A percentile compares a stretch with the other conserved stretches of the same genome.
phyloP scores from a whole-genome alignment of 92 coral and sea anemone genomes.

The Paragorgia papillata region DNA sequence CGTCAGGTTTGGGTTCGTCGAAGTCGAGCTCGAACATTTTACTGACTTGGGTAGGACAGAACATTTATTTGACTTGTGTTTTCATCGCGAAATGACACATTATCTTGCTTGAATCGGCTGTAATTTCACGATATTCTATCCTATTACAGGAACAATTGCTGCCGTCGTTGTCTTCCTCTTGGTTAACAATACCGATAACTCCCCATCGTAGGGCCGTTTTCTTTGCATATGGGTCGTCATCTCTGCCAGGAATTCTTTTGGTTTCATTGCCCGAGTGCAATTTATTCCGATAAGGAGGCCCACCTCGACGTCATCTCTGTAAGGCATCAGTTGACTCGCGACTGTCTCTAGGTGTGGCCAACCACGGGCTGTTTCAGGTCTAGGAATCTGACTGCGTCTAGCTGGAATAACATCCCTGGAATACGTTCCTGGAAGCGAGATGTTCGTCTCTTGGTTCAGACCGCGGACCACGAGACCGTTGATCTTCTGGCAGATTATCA shows the following conservation, averaged over 20 bases:
- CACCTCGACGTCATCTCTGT: conserved; percentile 37
- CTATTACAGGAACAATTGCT: no score
- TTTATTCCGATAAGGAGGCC: conserved; percentile 48
- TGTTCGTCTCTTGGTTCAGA: conserved; percentile 23
- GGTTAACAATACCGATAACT: no score
- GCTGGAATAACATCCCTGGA: conserved; percentile 57
- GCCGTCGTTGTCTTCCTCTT: no score
- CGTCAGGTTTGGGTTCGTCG: no score
- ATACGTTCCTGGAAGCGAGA: conserved; percentile 51
- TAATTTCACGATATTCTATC: no score
- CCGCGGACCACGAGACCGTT: conserved; percentile 45
- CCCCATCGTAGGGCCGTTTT: conserved; percentile 57
- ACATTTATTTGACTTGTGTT: no score
- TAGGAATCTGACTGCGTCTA: conserved; percentile 60
- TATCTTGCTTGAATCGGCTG: no score
- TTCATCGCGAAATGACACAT: no score
- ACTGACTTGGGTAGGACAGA: no score
- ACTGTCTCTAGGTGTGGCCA: conserved; percentile 61
- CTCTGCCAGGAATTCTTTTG: conserved; percentile 55
- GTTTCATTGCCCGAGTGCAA: conserved; percentile 61
- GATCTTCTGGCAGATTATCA: conserved; percentile 32
- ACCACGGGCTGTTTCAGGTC: conserved; percentile 58
- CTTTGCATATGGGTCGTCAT: conserved; percentile 61
- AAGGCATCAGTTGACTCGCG: conserved; percentile 45
- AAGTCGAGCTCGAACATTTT: no score